A percentile compares a stretch with the other conserved stretches of the same genome.
phyloP scores from a whole-genome alignment of 2,797 vertebrate species.

The Rhynchonycteris naso region DNA sequence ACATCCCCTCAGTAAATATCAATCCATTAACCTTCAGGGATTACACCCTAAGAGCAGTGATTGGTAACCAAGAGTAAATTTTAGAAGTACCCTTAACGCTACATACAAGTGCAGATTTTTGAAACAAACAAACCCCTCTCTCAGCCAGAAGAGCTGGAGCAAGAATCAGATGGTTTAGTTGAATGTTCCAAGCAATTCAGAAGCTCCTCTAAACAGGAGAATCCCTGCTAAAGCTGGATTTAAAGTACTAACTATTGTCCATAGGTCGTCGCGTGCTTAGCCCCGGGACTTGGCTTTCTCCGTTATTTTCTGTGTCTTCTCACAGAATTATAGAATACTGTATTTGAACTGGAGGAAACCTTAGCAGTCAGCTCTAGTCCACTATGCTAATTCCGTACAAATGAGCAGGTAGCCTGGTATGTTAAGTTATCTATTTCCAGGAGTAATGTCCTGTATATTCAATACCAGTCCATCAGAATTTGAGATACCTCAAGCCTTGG shows the following conservation, averaged over 20 bases:
- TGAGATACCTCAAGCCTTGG: not conserved
- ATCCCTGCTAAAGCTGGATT: not conserved
- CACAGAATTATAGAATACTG: not conserved
- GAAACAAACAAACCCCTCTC: not conserved
- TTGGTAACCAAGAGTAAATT: not conserved
- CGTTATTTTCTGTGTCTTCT: not conserved
- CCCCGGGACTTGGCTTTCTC: not conserved
- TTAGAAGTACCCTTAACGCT: not conserved
- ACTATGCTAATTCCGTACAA: not conserved
- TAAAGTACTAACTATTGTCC: not conserved
- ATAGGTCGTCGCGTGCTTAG: not conserved
- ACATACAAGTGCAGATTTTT: not conserved
- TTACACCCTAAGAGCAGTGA: not conserved
- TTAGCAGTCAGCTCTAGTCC: not conserved
- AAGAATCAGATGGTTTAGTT: not conserved
- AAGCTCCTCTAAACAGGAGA: not conserved
- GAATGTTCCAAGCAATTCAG: not conserved
- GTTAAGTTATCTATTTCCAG: not conserved
- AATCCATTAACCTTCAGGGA: not conserved
- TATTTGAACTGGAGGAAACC: not conserved
- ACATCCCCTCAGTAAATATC: not conserved
- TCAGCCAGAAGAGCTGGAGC: not conserved
- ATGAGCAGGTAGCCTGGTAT: not conserved
- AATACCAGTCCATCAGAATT: not conserved
- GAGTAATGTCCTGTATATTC: not conserved